Percentiles rank a stretch among this genome's conserved stretches.
Evolutionary conservation across 2,113 vertebrate species (phyloP).

Genomic region (Otis tarda): DNA sequence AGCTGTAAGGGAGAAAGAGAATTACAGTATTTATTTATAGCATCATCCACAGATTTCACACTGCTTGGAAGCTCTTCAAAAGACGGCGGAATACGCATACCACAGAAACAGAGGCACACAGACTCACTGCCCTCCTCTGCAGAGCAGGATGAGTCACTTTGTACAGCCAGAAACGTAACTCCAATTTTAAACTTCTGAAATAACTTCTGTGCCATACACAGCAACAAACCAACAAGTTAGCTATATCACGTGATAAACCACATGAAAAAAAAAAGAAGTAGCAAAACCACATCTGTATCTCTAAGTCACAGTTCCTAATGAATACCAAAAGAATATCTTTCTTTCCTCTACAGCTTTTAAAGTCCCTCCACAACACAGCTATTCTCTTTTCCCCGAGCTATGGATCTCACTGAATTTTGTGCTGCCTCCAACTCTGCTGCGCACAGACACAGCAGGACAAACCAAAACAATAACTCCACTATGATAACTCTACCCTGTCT

Average conservation of each 20-base stretch:
- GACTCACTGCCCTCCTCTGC: not conserved
- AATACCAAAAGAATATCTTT: not conserved
- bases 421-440: not conserved
- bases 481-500: not conserved
- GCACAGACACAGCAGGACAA: not conserved
- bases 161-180: not conserved
- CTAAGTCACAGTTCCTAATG: not conserved
- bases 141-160: not conserved
- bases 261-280: not conserved
- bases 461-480: not conserved
- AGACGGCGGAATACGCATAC: not conserved
- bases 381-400: not conserved
- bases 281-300: not conserved
- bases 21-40: not conserved
- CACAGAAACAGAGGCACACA: not conserved
- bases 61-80: not conserved
- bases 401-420: fast-evolving
- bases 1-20: not conserved
- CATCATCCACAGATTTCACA: not conserved
- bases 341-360: not conserved
- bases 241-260: not conserved
- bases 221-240: not conserved
- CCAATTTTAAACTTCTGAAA: not conserved
- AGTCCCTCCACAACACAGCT: not conserved
- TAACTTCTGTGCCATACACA: not conserved